Conservation (phyloP, 23 tunicate genomes). For the Phallusia fumigata region DNA sequence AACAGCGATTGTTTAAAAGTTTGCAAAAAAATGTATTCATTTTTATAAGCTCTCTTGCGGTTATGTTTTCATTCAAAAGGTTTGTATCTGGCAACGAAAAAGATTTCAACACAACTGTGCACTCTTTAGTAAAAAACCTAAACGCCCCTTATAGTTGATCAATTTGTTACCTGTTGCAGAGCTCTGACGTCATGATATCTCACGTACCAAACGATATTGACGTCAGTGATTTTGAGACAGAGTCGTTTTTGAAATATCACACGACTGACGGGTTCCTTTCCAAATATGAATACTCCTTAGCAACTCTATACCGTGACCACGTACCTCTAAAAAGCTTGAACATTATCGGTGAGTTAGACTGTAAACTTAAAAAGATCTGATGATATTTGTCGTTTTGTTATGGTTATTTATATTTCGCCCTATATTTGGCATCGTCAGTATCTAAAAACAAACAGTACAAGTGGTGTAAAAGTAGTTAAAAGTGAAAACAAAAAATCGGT, state of each 20-base stretch:
- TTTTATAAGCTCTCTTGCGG: too few relatives aligned
- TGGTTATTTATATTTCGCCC: too few relatives aligned
- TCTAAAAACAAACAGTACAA: neutral
- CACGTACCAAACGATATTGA: neutral
- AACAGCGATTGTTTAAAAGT: too few relatives aligned
- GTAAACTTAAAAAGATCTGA: too few relatives aligned
- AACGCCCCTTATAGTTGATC: too few relatives aligned
- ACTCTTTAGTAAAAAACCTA: too few relatives aligned
- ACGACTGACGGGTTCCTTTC: neutral
- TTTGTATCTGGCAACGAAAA: too few relatives aligned
- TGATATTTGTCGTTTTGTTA: too few relatives aligned
- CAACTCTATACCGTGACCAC: neutral
- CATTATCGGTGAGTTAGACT: neutral
- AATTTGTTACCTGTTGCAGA: neutral
- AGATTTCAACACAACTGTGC: too few relatives aligned
- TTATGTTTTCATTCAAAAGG: too few relatives aligned
- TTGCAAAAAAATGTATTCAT: too few relatives aligned
- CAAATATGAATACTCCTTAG: neutral
- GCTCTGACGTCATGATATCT: conserved; percentile 8
- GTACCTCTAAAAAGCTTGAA: neutral
- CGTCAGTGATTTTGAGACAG: neutral
- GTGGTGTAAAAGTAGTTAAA: neutral
- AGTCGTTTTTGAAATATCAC: conserved; percentile 1
- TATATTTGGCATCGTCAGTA: neutral
- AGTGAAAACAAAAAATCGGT: too few relatives aligned